Evolutionary conservation across 2,797 vertebrate genomes (phyloP).

Genomic region (Chaenodraco wilsoni): DNA sequence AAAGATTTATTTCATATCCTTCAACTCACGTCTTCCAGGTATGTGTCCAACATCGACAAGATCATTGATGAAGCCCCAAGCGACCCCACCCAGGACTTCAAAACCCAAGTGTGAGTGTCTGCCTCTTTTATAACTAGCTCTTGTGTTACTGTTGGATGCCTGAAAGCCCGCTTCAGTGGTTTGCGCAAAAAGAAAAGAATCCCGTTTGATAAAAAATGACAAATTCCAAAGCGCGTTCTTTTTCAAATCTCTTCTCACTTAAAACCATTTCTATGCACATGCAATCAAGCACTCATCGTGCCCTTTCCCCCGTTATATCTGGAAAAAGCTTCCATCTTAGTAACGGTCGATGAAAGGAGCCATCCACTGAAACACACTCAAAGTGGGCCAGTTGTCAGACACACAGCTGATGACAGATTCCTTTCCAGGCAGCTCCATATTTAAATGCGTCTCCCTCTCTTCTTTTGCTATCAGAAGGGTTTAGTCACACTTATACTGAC

Average conservation of each 20-base stretch:
- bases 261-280: background rate
- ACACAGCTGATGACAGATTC: background rate
- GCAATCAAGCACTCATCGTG: background rate
- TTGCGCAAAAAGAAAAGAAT: background rate
- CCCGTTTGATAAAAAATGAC: constrained; percentile 3
- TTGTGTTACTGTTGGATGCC: constrained; percentile 4
- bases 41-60: constrained; percentile 95
- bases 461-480: background rate
- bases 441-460: background rate
- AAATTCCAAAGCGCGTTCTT: background rate
- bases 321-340: background rate
- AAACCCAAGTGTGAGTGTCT: constrained; percentile 94
- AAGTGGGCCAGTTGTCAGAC: constrained; percentile 19
- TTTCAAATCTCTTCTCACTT: background rate
- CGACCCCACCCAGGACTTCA: constrained; percentile 98
- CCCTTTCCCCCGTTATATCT: background rate
- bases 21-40: constrained; percentile 79
- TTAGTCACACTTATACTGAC: constrained; percentile 12
- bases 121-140: background rate
- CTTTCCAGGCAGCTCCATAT: constrained; percentile 3
- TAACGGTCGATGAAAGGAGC: constrained; percentile 1
- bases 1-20: constrained; percentile 13
- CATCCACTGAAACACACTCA: constrained; percentile 1
- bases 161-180: background rate
- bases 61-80: constrained; percentile 93